Evolutionary conservation across 1,140 invertebrate species (phyloP), one percentile per base, ranked within the genome.

Genomic region (Ctenoplectra terminalis): DNA sequence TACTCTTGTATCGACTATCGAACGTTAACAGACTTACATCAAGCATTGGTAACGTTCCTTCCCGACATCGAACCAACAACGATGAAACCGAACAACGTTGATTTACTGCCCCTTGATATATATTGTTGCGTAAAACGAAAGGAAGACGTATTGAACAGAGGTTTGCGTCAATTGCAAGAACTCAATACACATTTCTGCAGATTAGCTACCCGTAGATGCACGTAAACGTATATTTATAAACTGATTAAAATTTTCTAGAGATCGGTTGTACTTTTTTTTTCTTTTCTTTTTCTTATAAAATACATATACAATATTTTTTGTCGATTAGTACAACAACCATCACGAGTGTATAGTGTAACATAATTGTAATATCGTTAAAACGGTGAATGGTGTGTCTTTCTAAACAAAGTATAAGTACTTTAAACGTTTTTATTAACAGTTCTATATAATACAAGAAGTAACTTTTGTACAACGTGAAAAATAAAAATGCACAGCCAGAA

Each of bases 81-180:
- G 20, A 11, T 9, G 26, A 54, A 52, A 31, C 43, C 77, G 2
- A 40, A 34, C 0, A 15, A 52, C 17, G 17, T 60, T 9, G 31
- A 87, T 9, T 40, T 92, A 11, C 64, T 58, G 8, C 88, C 88
- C 8, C 67, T 92, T 1, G 92, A 94, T 81, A 15, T 94, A 20
- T 92, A 90, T 73, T 93, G 70, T 66, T 94, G 92, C 72, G 29
- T 93, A 8, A 92, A 90, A 54, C 64, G 67, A 8, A 92, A 90
- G 48, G 79, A 90, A 77, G 75, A 85, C 0, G 31, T 72, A 23
- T 43, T 94, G 2, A 87, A 79, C 73, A 80, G 71, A 40, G 92
- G 93, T 34, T 71, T 92, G 11, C 75, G 34, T 8, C 93, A 94
- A n/a, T 83, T 92, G 13, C 91, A 93, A 83, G 90, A 93, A 20